Conservation (phyloP, 2,888 invertebrate species). For the Pollenia griseotomentosa region DNA sequence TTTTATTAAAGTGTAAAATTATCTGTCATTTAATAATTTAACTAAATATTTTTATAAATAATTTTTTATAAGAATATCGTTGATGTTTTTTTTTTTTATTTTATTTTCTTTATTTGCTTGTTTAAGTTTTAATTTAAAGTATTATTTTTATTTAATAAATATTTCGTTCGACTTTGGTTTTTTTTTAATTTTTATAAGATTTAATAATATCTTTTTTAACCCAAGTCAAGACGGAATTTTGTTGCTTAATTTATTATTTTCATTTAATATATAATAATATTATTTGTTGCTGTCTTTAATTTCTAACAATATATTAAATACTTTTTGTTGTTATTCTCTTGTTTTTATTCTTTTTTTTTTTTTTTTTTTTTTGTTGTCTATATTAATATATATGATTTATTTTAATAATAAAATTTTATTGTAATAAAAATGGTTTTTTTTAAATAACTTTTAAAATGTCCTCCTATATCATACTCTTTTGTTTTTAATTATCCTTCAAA, state of each 20-base stretch:
- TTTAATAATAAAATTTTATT: constrained; percentile 70
- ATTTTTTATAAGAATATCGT: constrained; percentile 50
- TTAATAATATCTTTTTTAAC: constrained; percentile 71
- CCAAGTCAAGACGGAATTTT: constrained; percentile 78
- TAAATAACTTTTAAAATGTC: constrained; percentile 55
- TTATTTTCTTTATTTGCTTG: no score
- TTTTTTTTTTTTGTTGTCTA: constrained; percentile 62
- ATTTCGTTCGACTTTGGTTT: constrained; percentile 71
- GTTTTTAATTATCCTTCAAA: constrained; percentile 59
- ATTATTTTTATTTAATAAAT: constrained; percentile 61
- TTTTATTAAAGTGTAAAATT: constrained; percentile 49
- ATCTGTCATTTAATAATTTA: constrained; percentile 55
- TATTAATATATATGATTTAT: constrained; percentile 70
- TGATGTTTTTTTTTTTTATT: constrained; percentile 30
- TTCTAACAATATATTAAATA: constrained; percentile 69
- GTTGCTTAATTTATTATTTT: constrained; percentile 72
- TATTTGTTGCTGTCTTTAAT: constrained; percentile 46
- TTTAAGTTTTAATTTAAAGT: constrained; percentile 15
- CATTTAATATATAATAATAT: constrained; percentile 55
- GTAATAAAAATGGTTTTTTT: constrained; percentile 69
- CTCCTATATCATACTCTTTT: constrained; percentile 7
- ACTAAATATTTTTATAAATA: constrained; percentile 62
- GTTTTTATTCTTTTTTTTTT: constrained; percentile 41
- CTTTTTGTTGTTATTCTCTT: constrained; percentile 46
- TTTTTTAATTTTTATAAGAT: constrained; percentile 13